Percentiles rank a stretch among this genome's conserved stretches.
Evolutionary conservation across 1,140 invertebrate species (phyloP).

Genomic region (Spodoptera litura): DNA sequence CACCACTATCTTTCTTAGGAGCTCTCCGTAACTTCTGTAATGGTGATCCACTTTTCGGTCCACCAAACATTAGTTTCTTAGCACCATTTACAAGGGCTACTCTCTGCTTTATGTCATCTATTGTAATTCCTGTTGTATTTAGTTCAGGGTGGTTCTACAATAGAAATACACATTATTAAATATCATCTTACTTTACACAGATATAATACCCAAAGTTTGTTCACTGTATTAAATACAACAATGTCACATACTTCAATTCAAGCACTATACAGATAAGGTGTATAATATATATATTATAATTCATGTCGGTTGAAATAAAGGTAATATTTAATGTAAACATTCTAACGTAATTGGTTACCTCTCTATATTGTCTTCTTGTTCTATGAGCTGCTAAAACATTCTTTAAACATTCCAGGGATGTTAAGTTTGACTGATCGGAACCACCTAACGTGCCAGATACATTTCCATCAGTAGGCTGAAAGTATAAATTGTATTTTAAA

Average conservation of each 20-base stretch:
- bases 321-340: conserved; percentile 21
- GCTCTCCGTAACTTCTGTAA: conserved; percentile 71
- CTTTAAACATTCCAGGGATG: conserved; percentile 76
- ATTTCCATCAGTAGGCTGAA: conserved; percentile 71
- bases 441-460: conserved; percentile 76
- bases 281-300: too few species aligned
- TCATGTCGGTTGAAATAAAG: conserved; percentile 24
- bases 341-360: conserved; percentile 59
- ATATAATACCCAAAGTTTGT: too few species aligned
- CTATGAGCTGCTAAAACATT: conserved; percentile 76
- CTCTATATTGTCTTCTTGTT: conserved; percentile 74
- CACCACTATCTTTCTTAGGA: conserved; percentile 66
- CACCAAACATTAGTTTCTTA: conserved; percentile 82
- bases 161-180: not conserved
- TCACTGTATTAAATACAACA: too few species aligned
- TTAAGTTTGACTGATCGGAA: conserved; percentile 65
- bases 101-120: conserved; percentile 82
- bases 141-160: conserved; percentile 83
- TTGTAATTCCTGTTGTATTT: conserved; percentile 77
- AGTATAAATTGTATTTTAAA: conserved; percentile 43
- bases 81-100: conserved; percentile 77
- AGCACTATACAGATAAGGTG: conserved; percentile 1
- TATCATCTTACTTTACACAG: too few species aligned
- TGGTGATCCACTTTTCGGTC: conserved; percentile 70
- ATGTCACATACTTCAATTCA: not conserved